Percentiles rank a stretch among this genome's conserved stretches.
Conservation (phyloP, 2,888 invertebrate genomes). For the Rutpela maculata region DNA sequence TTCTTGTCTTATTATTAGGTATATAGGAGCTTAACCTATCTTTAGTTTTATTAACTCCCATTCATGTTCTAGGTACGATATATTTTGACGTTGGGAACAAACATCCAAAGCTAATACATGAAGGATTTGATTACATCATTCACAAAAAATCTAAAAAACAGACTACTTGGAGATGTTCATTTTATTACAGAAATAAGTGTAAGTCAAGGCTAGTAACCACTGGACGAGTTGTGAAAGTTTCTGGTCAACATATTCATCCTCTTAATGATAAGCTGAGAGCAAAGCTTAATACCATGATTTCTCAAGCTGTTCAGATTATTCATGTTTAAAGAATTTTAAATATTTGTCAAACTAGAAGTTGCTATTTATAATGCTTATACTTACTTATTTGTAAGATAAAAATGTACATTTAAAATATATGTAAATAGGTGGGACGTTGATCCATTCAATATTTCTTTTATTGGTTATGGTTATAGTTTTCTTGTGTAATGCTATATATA, state of each 20-base stretch:
- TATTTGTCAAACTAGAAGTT: too few species aligned
- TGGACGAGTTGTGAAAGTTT: conserved; percentile 3
- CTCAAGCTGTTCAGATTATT: conserved; percentile 42
- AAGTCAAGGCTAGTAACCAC: conserved; percentile 28
- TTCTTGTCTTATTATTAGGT: too few species aligned
- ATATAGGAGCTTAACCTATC: too few species aligned
- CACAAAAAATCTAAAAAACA: conserved; percentile 42
- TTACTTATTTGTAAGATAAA: too few species aligned
- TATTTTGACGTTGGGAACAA: conserved; percentile 54
- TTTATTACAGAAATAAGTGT: conserved; percentile 50
- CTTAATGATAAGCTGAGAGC: conserved; percentile 34
- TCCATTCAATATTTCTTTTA: neutral
- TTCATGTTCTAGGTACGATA: conserved; percentile 18
- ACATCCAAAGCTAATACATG: conserved; percentile 50
- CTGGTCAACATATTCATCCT: conserved; percentile 14
- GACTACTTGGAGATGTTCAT: conserved; percentile 56
- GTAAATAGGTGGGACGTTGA: too few species aligned
- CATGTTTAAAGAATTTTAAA: too few species aligned
- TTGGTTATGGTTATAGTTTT: neutral
- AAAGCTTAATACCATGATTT: conserved; percentile 30
- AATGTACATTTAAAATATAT: too few species aligned
- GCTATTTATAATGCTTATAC: too few species aligned
- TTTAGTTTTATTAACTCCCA: too few species aligned
- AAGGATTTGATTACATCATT: conserved; percentile 46
- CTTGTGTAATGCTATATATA: neutral